These are phyloP conservation scores for Numida meleagris DNA, from an alignment of 2,113 vertebrate genomes.

Conservation along the genomic window DNA sequence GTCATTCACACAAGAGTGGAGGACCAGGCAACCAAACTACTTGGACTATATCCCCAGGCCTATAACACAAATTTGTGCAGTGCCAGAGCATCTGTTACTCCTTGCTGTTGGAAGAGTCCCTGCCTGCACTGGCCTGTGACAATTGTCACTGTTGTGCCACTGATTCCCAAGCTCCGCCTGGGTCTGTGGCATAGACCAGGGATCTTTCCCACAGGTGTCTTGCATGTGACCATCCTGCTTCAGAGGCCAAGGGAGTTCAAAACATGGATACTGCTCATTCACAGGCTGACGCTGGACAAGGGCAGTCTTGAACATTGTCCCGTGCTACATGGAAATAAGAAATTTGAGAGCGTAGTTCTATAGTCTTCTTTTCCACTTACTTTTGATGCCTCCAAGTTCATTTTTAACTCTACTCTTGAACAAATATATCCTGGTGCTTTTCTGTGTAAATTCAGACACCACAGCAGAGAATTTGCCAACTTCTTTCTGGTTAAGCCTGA, in stretches of 20 bases:
- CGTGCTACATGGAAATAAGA: background rate
- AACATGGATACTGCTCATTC: background rate
- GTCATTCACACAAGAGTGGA: background rate
- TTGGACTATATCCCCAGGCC: background rate
- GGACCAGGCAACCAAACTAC: background rate
- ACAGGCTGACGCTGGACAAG: background rate
- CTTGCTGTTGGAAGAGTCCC: background rate
- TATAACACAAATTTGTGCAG: background rate
- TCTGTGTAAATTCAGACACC: background rate
- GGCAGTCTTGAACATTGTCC: background rate
- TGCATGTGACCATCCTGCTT: background rate
- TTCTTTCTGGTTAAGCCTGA: background rate
- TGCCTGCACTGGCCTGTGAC: background rate
- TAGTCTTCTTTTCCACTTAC: background rate
- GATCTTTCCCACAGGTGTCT: accelerated
- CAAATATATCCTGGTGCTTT: background rate
- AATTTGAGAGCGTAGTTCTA: background rate
- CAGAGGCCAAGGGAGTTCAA: background rate
- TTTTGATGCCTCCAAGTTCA: background rate
- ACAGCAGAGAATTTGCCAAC: background rate
- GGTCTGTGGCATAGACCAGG: background rate
- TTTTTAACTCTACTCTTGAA: background rate
- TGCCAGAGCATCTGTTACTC: background rate
- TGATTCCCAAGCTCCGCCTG: background rate
- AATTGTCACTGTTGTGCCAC: accelerated